Conservation (phyloP, 2,888 invertebrate genomes). For the Eretmocerus hayati region DNA sequence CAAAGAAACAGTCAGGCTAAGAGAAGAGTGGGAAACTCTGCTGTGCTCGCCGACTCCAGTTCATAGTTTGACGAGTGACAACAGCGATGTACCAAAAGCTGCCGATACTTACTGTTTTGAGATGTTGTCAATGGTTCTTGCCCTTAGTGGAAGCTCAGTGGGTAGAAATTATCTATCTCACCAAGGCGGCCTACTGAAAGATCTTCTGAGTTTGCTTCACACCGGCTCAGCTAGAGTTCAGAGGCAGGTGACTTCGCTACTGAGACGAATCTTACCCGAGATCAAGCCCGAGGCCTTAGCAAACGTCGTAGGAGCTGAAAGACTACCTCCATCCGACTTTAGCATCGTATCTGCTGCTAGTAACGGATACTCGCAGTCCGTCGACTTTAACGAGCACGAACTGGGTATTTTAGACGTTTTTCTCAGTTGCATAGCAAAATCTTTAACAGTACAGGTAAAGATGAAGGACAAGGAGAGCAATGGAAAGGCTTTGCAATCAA, state of each 20-base stretch:
- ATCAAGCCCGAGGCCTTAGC: slow-evolving; percentile 80
- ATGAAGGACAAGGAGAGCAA: slow-evolving; percentile 57
- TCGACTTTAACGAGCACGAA: slow-evolving; percentile 51
- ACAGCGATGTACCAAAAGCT: slow-evolving; percentile 50
- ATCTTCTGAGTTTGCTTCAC: slow-evolving; percentile 79
- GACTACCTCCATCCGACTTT: slow-evolving; percentile 68
- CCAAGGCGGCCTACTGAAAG: slow-evolving; percentile 76
- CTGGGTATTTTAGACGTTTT: slow-evolving; percentile 83
- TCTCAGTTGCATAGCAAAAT: slow-evolving; percentile 83
- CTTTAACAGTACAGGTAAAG: slow-evolving; percentile 84
- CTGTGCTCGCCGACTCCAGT: slow-evolving; percentile 50
- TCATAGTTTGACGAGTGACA: slow-evolving; percentile 42
- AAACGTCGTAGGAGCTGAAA: slow-evolving; percentile 64
- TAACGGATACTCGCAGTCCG: slow-evolving; percentile 45
- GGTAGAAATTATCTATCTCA: slow-evolving; percentile 86
- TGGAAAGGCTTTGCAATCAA: slow-evolving; percentile 48
- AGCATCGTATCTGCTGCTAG: slow-evolving; percentile 60
- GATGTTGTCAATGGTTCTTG: slow-evolving; percentile 91
- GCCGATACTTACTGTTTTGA: slow-evolving; percentile 95
- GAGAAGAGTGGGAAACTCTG: slow-evolving; percentile 84
- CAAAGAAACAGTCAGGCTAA: slow-evolving; percentile 76
- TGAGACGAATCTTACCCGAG: slow-evolving; percentile 83
- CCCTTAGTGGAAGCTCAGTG: slow-evolving; percentile 85
- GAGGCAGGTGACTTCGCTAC: slow-evolving; percentile 80
- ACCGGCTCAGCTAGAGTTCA: slow-evolving; percentile 93